Conservation (phyloP, 2,113 vertebrate genomes). For the Limanda limanda region DNA sequence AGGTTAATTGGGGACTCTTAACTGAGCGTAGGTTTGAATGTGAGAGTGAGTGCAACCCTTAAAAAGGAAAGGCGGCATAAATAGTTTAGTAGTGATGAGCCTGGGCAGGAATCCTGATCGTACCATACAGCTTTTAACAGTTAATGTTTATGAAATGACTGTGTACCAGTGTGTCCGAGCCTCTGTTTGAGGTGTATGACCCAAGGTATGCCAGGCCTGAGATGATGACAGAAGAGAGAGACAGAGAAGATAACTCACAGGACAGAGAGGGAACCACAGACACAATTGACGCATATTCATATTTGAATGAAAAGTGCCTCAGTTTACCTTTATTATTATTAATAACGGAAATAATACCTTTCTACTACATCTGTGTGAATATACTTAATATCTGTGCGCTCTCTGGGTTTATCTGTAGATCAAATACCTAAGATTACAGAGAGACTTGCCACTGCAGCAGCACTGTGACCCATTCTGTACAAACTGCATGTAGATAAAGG, state of each 20-base stretch:
- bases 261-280: neutral
- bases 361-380: no score
- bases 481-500: conserved; percentile 20
- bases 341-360: no score
- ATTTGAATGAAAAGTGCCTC: no score
- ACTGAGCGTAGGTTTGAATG: no score
- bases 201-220: neutral
- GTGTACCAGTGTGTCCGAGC: neutral
- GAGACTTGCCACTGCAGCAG: conserved; percentile 7
- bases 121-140: no score
- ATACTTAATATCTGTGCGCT: neutral
- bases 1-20: no score
- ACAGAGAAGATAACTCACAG: neutral
- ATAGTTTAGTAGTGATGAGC: neutral
- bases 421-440: neutral
- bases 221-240: no score
- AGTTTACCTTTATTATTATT: no score
- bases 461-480: conserved; percentile 13
- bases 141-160: neutral
- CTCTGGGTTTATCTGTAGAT: conserved; percentile 3
- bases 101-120: neutral
- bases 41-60: neutral
- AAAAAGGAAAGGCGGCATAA: neutral
- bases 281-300: no score
- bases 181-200: neutral